A percentile compares a stretch with the other conserved stretches of the same genome.
These are phyloP conservation scores for Novumbra hubbsi DNA, from an alignment of 2,797 vertebrate genomes.

Conservation along the genomic window DNA sequence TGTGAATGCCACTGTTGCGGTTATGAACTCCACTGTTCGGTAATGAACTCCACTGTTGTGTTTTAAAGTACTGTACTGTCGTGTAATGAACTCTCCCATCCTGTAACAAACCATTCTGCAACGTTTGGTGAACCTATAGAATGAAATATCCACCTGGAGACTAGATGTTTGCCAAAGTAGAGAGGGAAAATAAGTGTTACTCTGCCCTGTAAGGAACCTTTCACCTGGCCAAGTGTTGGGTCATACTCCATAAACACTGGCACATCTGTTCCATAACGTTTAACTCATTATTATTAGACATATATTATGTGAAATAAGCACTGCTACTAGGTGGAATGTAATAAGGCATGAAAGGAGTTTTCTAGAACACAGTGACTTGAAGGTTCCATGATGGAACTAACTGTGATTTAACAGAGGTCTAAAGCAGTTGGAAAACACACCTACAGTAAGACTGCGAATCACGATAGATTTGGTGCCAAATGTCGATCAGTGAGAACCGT, in stretches of 20 bases:
- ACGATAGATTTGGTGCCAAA: slow-evolving; percentile 4
- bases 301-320: slow-evolving; percentile 8
- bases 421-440: not conserved
- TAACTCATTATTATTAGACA: slow-evolving; percentile 2
- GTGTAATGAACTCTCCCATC: too few species aligned
- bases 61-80: too few species aligned
- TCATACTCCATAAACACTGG: slow-evolving; percentile 11
- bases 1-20: too few species aligned
- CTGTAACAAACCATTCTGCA: too few species aligned
- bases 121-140: slow-evolving; percentile 12
- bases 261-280: slow-evolving; percentile 5
- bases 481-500: slow-evolving; percentile 1
- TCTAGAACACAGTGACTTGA: slow-evolving; percentile 14
- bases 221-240: slow-evolving; percentile 15
- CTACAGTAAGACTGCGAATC: slow-evolving; percentile 7
- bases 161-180: slow-evolving; percentile 6
- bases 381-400: slow-evolving; percentile 8
- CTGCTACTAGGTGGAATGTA: slow-evolving; percentile 12
- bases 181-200: not conserved
- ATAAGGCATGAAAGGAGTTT: slow-evolving; percentile 9
- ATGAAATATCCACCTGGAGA: slow-evolving; percentile 20
- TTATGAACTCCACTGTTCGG: too few species aligned
- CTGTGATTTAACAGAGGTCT: not conserved
- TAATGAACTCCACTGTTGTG: too few species aligned
- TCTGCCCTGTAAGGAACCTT: slow-evolving; percentile 11